Evolutionary conservation across 2,888 invertebrate genomes (phyloP).

Genomic region (Ferrisia virgata): DNA sequence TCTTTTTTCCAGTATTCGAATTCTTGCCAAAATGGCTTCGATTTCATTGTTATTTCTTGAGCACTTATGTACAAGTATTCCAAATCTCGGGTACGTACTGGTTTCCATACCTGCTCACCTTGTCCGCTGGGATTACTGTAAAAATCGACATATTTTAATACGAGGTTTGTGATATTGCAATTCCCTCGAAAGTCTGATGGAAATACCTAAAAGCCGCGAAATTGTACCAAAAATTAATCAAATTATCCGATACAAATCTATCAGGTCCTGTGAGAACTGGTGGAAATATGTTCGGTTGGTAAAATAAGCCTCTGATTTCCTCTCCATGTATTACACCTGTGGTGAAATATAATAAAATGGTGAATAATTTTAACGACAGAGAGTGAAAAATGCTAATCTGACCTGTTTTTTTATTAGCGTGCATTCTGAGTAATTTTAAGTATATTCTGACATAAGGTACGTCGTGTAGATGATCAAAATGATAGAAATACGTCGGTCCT

Average conservation of each 20-base stretch:
- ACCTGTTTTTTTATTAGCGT: conserved; percentile 24
- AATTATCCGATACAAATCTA: conserved; percentile 15
- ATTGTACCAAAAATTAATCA: conserved; percentile 22
- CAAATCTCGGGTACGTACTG: not conserved
- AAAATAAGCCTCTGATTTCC: conserved; percentile 46
- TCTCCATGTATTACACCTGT: conserved; percentile 46
- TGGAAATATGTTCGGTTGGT: not conserved
- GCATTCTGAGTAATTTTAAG: not conserved
- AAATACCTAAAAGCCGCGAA: conserved; percentile 16
- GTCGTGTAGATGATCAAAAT: conserved; percentile 7
- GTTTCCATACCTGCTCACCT: conserved; percentile 14
- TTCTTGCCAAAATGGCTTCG: conserved; percentile 23
- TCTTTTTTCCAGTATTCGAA: conserved; percentile 18
- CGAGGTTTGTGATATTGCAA: not conserved
- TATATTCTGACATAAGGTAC: conserved; percentile 13
- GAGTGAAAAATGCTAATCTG: not conserved
- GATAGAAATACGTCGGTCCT: conserved; percentile 23
- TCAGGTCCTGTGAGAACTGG: conserved; percentile 3
- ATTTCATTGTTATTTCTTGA: not conserved
- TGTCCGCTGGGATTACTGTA: conserved; percentile 38
- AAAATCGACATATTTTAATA: not conserved
- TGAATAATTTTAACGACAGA: not conserved
- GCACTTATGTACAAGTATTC: conserved; percentile 31
- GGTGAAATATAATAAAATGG: not conserved
- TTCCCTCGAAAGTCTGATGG: not conserved